Percentiles rank a stretch among this genome's conserved stretches.
These are phyloP conservation scores for Leptopilina drosophilae DNA, from an alignment of 2,888 invertebrate genomes.

Conservation along the genomic window DNA sequence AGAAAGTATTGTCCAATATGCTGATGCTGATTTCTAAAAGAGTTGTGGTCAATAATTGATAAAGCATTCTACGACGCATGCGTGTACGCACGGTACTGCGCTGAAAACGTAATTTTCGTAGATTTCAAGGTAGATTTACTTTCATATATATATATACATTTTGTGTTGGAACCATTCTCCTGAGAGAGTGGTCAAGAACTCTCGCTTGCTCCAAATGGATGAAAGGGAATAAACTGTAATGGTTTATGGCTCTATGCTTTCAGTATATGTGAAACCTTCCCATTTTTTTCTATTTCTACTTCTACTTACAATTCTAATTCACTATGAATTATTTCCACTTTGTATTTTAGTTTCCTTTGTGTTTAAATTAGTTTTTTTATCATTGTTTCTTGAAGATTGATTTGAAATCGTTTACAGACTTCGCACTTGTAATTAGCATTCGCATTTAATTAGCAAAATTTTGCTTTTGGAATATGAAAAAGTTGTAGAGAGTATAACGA, in stretches of 20 bases:
- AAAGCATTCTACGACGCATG: conserved; percentile 59
- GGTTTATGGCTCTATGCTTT: conserved; percentile 25
- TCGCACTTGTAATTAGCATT: no score
- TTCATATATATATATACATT: background rate
- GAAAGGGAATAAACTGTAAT: conserved; percentile 27
- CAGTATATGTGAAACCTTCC: background rate
- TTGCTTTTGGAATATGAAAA: no score
- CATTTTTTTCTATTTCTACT: no score
- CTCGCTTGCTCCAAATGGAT: conserved; percentile 18
- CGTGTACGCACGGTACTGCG: conserved; percentile 44
- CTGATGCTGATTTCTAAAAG: conserved; percentile 42
- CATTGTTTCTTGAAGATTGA: no score
- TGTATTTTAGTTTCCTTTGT: background rate
- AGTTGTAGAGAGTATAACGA: no score
- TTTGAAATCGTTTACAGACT: no score
- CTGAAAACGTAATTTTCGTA: conserved; percentile 38
- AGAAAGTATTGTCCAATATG: conserved; percentile 68
- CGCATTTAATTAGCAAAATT: no score
- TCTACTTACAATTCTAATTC: background rate
- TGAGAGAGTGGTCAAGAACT: conserved; percentile 10
- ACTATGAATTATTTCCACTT: background rate
- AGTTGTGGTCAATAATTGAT: conserved; percentile 51
- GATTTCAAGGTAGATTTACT: conserved; percentile 32
- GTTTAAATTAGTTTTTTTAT: no score
- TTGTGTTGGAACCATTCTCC: conserved; percentile 21